Percentiles rank a stretch among this genome's conserved stretches.
Conservation (phyloP, 2,113 vertebrate species). For the Zingel zingel region DNA sequence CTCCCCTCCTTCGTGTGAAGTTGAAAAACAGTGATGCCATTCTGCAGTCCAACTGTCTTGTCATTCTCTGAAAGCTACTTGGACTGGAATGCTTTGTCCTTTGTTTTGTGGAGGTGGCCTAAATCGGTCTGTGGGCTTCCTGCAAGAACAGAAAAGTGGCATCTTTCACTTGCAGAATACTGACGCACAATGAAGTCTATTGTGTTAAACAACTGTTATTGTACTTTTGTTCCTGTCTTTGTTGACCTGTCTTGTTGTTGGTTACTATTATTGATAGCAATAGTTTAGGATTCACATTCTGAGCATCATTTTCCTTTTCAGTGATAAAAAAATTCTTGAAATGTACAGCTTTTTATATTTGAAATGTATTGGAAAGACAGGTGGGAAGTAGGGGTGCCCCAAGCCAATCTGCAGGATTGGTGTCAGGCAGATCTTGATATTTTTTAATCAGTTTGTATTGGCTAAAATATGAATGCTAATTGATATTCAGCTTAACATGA, state of each 20-base stretch:
- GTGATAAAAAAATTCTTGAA: neutral
- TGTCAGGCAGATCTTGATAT: neutral
- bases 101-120: constrained; percentile 59
- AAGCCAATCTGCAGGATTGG: neutral
- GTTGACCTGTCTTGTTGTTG: neutral
- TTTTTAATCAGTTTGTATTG: neutral
- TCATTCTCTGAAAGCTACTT: constrained; percentile 54
- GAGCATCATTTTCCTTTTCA: neutral
- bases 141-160: constrained; percentile 26
- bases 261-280: neutral
- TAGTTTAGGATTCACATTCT: neutral
- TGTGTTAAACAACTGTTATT: neutral
- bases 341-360: neutral
- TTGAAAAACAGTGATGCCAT: constrained; percentile 69
- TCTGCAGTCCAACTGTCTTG: constrained; percentile 59
- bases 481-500: neutral
- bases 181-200: constrained; percentile 8
- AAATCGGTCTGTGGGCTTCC: constrained; percentile 24
- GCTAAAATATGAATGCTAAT: neutral
- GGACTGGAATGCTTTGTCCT: constrained; percentile 62
- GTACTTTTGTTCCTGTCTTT: neutral
- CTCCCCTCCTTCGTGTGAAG: constrained; percentile 29
- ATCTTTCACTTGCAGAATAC: neutral
- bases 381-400: neutral
- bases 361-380: neutral